phyloP scores from a whole-genome alignment of 2,888 invertebrate genomes.

The Odontocolon sp. region DNA sequence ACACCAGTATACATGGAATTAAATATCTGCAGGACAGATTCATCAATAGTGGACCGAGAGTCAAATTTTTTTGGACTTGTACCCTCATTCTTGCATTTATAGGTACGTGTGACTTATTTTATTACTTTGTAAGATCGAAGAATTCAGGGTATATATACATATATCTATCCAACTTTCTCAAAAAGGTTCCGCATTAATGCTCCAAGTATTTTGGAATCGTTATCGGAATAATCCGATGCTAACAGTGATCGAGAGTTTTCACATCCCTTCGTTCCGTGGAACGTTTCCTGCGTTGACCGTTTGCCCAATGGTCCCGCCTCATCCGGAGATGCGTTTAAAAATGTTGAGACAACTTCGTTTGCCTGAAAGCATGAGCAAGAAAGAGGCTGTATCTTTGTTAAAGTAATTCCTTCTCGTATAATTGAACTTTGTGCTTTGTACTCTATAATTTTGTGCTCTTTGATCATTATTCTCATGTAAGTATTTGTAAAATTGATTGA shows the following conservation, averaged over 20 bases:
- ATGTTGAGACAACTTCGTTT: neutral
- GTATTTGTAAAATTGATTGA: too few species aligned
- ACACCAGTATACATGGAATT: slow-evolving; percentile 28
- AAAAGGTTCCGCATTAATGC: slow-evolving; percentile 3
- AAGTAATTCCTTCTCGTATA: neutral
- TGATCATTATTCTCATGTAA: too few species aligned
- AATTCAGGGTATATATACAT: too few species aligned
- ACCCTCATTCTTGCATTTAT: neutral
- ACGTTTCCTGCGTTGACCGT: slow-evolving; percentile 23
- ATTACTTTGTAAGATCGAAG: neutral
- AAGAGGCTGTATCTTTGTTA: slow-evolving; percentile 2
- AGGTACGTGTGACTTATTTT: neutral
- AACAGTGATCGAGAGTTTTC: slow-evolving; percentile 8
- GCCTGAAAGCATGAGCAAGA: neutral
- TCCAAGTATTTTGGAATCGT: slow-evolving; percentile 32
- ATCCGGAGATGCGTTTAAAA: neutral
- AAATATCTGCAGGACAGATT: slow-evolving; percentile 18
- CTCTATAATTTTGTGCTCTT: neutral
- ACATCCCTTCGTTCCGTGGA: neutral
- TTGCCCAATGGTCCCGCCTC: slow-evolving; percentile 15
- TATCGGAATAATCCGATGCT: neutral
- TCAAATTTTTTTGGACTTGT: slow-evolving; percentile 14
- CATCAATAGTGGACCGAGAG: neutral
- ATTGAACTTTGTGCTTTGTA: neutral
- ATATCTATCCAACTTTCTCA: neutral